Conservation (phyloP, 2,888 invertebrate species). For the Parasteatoda lunata region DNA sequence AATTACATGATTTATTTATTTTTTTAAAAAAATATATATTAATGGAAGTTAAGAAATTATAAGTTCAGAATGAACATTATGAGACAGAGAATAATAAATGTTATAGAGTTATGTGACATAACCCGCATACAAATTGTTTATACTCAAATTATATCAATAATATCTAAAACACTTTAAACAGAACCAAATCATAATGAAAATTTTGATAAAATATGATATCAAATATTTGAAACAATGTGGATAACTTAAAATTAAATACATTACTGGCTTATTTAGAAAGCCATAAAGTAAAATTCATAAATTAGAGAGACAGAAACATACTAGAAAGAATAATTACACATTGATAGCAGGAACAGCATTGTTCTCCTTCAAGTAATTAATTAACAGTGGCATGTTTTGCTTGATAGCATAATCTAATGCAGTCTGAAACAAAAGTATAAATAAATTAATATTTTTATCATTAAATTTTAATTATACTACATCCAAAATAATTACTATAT, state of each 20-base stretch:
- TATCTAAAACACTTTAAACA: no score
- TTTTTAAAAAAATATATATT: no score
- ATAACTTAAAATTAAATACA: background rate
- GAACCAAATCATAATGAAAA: background rate
- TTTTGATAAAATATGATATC: background rate
- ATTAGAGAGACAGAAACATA: background rate
- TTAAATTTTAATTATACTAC: background rate
- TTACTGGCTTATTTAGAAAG: background rate
- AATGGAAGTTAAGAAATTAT: no score
- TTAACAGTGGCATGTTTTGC: background rate
- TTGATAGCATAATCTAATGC: conserved; percentile 31
- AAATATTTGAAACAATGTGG: background rate
- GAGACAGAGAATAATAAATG: no score
- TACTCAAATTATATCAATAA: no score
- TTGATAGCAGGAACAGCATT: background rate
- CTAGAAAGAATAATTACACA: background rate
- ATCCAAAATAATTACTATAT: no score
- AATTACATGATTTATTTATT: no score
- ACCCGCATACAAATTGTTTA: no score
- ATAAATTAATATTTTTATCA: background rate
- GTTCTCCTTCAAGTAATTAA: conserved; percentile 31
- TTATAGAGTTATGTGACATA: no score
- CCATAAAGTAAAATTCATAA: background rate
- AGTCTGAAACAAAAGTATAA: conserved; percentile 10
- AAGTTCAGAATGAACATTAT: no score